phyloP scores from a whole-genome alignment of 1,140 invertebrate genomes.

The Globodera rostochiensis region DNA sequence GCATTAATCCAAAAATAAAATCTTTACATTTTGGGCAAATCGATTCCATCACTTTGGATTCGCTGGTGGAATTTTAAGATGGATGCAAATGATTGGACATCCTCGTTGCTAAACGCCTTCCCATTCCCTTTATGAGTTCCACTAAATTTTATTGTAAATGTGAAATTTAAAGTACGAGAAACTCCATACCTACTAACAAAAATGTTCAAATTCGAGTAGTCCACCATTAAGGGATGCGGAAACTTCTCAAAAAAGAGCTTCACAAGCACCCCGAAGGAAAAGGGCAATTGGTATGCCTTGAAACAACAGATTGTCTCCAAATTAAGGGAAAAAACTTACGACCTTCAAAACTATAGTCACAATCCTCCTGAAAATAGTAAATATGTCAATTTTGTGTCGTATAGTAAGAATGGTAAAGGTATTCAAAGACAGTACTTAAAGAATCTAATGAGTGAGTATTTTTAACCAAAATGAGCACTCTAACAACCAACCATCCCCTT shows the following conservation, averaged over 20 bases:
- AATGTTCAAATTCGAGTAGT: constrained; percentile 13
- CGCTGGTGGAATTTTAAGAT: constrained; percentile 9
- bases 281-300: background rate
- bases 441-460: background rate
- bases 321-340: background rate
- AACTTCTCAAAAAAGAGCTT: constrained; percentile 23
- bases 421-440: background rate
- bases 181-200: constrained; percentile 18
- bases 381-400: background rate
- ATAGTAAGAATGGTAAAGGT: no score
- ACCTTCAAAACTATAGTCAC: background rate
- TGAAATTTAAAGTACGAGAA: background rate
- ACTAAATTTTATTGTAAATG: background rate
- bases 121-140: constrained; percentile 4
- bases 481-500: constrained; percentile 12
- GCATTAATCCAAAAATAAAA: background rate
- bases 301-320: background rate
- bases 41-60: background rate
- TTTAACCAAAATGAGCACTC: background rate
- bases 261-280: constrained; percentile 14
- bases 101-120: background rate
- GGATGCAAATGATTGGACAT: background rate
- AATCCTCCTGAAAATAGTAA: background rate
- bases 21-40: background rate
- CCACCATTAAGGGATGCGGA: constrained; percentile 15